A percentile compares a stretch with the other conserved stretches of the same genome.
Evolutionary conservation across 2,888 invertebrate genomes (phyloP).

Genomic region (Phaonia tiefii): DNA sequence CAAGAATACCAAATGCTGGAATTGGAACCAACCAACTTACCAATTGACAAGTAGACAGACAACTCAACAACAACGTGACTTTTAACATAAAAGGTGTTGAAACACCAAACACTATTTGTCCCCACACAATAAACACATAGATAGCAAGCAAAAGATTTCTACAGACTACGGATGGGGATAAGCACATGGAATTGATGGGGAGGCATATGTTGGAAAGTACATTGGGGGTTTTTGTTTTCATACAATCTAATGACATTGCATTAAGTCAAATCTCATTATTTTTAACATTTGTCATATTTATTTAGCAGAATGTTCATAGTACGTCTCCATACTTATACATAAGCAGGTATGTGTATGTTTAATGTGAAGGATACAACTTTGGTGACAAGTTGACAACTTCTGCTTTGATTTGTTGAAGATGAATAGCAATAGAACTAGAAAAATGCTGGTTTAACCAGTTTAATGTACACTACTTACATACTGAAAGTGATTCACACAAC

Average conservation of each 20-base stretch:
- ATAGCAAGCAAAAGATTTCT: too few relatives aligned
- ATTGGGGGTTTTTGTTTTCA: too few relatives aligned
- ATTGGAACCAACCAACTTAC: conserved; percentile 20
- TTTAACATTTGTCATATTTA: conserved; percentile 74
- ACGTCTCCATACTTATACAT: too few relatives aligned
- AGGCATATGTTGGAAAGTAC: too few relatives aligned
- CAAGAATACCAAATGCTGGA: conserved; percentile 1
- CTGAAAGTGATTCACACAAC: too few relatives aligned
- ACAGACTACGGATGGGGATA: too few relatives aligned
- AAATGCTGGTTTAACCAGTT: too few relatives aligned
- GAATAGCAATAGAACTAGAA: too few relatives aligned
- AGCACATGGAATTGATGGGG: too few relatives aligned
- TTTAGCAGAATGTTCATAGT: conserved; percentile 34
- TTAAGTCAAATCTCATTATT: conserved; percentile 74
- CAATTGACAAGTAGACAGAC: conserved; percentile 54
- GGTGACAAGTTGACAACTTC: conserved; percentile 30
- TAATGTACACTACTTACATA: too few relatives aligned
- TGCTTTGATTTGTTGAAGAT: too few relatives aligned
- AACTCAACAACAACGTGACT: conserved; percentile 27
- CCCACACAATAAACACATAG: not conserved
- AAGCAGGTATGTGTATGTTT: too few relatives aligned
- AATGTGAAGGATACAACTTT: conserved; percentile 5
- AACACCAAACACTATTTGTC: conserved; percentile 36
- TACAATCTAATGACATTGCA: conserved; percentile 69
- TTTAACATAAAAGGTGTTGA: conserved; percentile 52